Conservation (phyloP, 1,140 invertebrate species). For the Tetramorium simillimum region DNA sequence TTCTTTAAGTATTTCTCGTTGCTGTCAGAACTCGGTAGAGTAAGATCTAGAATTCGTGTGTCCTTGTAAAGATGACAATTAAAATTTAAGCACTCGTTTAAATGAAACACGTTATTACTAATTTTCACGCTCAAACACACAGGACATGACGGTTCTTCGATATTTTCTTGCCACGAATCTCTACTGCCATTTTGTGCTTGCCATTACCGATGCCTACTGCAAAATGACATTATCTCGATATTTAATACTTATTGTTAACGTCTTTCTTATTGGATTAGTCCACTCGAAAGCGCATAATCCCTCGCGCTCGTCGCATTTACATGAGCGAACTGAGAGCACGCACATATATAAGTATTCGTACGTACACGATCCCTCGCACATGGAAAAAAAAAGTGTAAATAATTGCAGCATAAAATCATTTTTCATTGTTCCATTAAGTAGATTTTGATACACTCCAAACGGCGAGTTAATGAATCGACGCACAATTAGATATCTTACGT, state of each 20-base stretch:
- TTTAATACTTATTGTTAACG: slow-evolving; percentile 33
- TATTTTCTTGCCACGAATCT: slow-evolving; percentile 41
- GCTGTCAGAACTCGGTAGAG: neutral
- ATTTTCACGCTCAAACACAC: slow-evolving; percentile 36
- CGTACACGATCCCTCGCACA: neutral
- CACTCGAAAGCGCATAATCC: slow-evolving; percentile 23
- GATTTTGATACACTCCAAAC: slow-evolving; percentile 80
- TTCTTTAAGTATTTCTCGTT: slow-evolving; percentile 37
- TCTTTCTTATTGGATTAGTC: slow-evolving; percentile 53
- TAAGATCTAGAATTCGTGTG: slow-evolving; percentile 42
- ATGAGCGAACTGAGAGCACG: slow-evolving; percentile 7
- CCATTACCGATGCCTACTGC: slow-evolving; percentile 17
- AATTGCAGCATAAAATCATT: slow-evolving; percentile 63
- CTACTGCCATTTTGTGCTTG: slow-evolving; percentile 66
- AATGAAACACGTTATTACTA: slow-evolving; percentile 54
- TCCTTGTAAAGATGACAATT: slow-evolving; percentile 30
- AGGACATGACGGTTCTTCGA: slow-evolving; percentile 40
- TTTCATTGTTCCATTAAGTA: slow-evolving; percentile 77
- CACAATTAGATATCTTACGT: slow-evolving; percentile 83
- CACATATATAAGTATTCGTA: slow-evolving; percentile 39
- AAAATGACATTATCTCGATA: slow-evolving; percentile 49
- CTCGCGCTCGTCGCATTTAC: slow-evolving; percentile 52
- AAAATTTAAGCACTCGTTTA: slow-evolving; percentile 57
- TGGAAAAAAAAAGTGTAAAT: slow-evolving; percentile 57
- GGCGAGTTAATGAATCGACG: slow-evolving; percentile 80